Conservation (phyloP, 2,888 invertebrate species). For the Phengaris arion region DNA sequence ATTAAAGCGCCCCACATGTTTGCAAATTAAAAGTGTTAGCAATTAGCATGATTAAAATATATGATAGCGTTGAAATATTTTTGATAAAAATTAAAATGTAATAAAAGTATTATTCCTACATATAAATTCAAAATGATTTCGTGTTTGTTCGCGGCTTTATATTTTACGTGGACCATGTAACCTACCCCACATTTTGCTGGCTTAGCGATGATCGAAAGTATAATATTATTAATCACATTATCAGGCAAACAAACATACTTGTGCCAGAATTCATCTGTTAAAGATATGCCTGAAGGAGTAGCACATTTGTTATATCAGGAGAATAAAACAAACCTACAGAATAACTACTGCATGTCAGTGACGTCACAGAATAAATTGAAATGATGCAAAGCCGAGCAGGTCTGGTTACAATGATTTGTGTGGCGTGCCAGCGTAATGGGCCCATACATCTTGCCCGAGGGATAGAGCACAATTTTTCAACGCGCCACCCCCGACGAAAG, state of each 20-base stretch:
- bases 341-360: conserved; percentile 29
- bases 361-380: conserved; percentile 44
- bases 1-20: conserved; percentile 18
- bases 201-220: no score
- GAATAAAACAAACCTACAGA: not conserved
- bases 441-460: conserved; percentile 46
- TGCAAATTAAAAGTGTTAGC: not conserved
- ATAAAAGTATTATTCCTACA: not conserved
- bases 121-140: no score
- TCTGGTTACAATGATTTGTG: conserved; percentile 51
- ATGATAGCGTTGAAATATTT: not conserved
- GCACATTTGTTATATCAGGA: not conserved
- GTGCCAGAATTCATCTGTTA: no score
- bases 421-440: conserved; percentile 50
- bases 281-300: no score
- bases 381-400: conserved; percentile 44
- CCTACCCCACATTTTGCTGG: no score
- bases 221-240: no score
- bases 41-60: not conserved
- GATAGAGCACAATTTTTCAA: conserved; percentile 48
- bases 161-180: no score
- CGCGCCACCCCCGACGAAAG: conserved; percentile 38
- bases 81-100: not conserved
- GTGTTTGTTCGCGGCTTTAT: no score
- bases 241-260: no score